Base-by-base conservation (phyloP, 2,113 vertebrate species). In the Mormoops blainvillei region DNA sequence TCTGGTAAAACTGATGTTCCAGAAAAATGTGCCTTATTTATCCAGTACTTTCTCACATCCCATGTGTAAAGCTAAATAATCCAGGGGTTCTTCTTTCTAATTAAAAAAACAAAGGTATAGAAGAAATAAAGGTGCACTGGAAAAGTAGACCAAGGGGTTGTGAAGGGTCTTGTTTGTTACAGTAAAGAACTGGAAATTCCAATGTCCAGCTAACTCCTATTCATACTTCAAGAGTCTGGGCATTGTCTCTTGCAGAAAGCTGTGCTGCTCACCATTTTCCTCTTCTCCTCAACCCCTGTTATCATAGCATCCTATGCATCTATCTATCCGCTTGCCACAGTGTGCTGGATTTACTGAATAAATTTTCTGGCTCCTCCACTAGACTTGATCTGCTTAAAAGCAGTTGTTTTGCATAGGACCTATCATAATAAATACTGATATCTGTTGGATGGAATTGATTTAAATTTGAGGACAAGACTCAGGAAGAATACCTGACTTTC, bases 91-190 rank as follows among this genome's bases (percentile, higher is more conserved):
- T 45, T 68, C 19, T 70, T 88, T 43, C 63, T 84, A 87, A 91
- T 63, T 87, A 93, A 78, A 89, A 94, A 95, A 94, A 74, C 48
- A 97, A 95, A 97, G 22, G 4, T 58, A 41, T 82, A 56, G 38
- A 74, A 80, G 71, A 85, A 38, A 50, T 10, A 85, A 54, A 7
- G 11, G 61, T 54, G 28, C 24, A 58, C 2, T 92, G 41, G 73
- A 65, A 74, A 78, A 67, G 36, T 26, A 91, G 38, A 78, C 80
- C 65, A 68, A 67, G 22, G 31, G 56, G 63, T 38, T 86, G 54
- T 87, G 91, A 84, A 94, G 67, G 41, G 41, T 94, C n/a, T 87
- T 77, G 33, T 83, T 82, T 89, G 74, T 85, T 41, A 70, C 8
- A 3, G 74, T 82, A 48, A 85, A 52, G 61, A 95, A 74, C 9